phyloP scores from a whole-genome alignment of 2,888 invertebrate species.

The Cantharis flavilabris region DNA sequence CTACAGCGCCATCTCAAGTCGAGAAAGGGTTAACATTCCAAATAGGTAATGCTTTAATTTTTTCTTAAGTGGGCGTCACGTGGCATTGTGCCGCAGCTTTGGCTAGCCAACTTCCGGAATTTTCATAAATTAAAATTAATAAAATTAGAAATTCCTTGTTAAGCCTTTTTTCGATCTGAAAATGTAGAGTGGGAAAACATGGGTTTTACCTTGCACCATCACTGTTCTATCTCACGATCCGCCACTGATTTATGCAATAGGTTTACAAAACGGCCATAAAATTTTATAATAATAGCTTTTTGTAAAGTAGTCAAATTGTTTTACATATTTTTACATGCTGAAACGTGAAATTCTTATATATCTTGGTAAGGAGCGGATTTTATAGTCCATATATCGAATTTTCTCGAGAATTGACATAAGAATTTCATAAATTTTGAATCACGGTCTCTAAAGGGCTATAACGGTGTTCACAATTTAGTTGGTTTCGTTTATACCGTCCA shows the following conservation, averaged over 20 bases:
- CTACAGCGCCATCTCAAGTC: background rate
- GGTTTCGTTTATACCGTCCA: slow-evolving; percentile 6
- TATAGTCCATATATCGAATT: background rate
- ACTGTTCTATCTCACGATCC: too few relatives aligned
- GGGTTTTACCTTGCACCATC: too few relatives aligned
- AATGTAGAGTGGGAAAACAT: too few relatives aligned
- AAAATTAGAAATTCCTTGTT: too few relatives aligned
- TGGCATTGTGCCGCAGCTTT: too few relatives aligned
- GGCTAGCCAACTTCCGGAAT: too few relatives aligned
- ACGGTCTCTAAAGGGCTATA: slow-evolving; percentile 8
- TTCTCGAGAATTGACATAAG: slow-evolving; percentile 1
- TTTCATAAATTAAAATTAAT: too few relatives aligned
- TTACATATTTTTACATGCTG: background rate
- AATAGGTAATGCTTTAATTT: too few relatives aligned
- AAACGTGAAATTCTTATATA: background rate
- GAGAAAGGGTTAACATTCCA: too few relatives aligned
- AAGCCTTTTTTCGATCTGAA: too few relatives aligned
- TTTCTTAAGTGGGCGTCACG: too few relatives aligned
- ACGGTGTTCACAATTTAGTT: slow-evolving; percentile 10
- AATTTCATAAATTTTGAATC: slow-evolving; percentile 14
- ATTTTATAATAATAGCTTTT: background rate
- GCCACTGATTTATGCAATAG: background rate
- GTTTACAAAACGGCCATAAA: background rate
- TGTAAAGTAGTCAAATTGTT: background rate
- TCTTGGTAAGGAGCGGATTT: background rate